Evolutionary conservation across 2,113 vertebrate species (phyloP), one percentile per base, ranked within the genome.

Genomic region (Tiliqua scincoides): DNA sequence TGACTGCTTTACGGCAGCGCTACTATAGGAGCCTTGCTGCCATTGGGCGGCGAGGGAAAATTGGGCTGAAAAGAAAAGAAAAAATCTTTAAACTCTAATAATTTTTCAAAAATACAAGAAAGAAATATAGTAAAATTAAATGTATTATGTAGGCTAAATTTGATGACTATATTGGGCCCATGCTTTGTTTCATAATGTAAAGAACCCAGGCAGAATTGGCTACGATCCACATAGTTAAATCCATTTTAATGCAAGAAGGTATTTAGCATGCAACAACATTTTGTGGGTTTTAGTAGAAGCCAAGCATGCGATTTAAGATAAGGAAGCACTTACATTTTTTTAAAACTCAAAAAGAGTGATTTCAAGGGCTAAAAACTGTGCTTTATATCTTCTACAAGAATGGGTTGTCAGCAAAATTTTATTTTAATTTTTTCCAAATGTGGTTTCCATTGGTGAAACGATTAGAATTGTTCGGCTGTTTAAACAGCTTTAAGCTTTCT

Each of bases 391-490:
- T 30, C 65, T 84, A 48, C 35, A 74, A 71, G 87, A 48, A 87
- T 76, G 74, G 61, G 75, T 52, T 15, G 83, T 80, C 4, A 54
- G 63, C 62, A 74, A 77, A 5, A 7, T 14, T 89, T 85, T 83
- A 14, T 6, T 14, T 89, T 85, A 81, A 14, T 6, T 4, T 59
- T 77, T 20, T 78, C 67, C 35, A 62, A 30, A 2, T 88, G 15
- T 70, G 23, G 11, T 89, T 82, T 89, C 87, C 20, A 85, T 8
- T 72, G 91, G 71, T 79, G 59, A 91, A 90, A 76, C 32, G 37
- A 54, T 73, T 84, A 88, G 30, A 1, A 71, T 83, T 89, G 82
- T 89, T 76, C 67, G 73, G 68, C 77, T 61, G 72, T 87, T 77
- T 91, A 48, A 81, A 84, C 54, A 79, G 11, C 48, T 86, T 68